These are phyloP conservation scores for Ianthella basta DNA, from an alignment of 37 sponge, comb jelly and placozoan species.

Conservation along the genomic window DNA sequence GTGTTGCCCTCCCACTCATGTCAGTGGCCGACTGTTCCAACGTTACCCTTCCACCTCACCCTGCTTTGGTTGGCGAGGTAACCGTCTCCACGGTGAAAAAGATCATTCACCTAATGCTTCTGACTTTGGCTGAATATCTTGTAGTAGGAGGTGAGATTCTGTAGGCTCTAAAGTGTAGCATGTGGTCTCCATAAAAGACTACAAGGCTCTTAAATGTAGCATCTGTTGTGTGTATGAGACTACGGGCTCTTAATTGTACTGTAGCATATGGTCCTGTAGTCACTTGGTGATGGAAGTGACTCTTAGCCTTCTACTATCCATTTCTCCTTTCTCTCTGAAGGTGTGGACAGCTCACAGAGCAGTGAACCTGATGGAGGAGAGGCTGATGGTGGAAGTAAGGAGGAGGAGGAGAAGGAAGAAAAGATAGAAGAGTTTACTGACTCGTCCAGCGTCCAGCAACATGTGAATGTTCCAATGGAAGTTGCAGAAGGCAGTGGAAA, in stretches of 20 bases:
- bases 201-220: no score
- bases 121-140: conserved; percentile 91
- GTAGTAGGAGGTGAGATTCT: conserved; percentile 35
- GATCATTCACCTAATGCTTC: conserved; percentile 69
- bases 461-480: background rate
- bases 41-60: conserved; percentile 76
- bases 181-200: no score
- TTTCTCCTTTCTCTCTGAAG: no score
- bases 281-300: no score
- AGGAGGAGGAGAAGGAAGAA: conserved; percentile 41
- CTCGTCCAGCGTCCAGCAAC: no score
- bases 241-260: no score
- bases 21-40: conserved; percentile 69
- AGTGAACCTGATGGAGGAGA: conserved; percentile 45
- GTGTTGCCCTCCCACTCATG: conserved; percentile 96
- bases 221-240: no score
- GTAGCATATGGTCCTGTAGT: no score
- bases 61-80: conserved; percentile 37
- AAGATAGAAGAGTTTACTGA: conserved; percentile 34
- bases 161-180: no score
- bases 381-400: background rate
- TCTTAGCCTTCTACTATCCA: no score
- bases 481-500: conserved; percentile 51
- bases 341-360: conserved; percentile 48
- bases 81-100: conserved; percentile 2